Base-by-base conservation (phyloP, 2,888 invertebrate genomes). In the Diplazon laetatorius region DNA sequence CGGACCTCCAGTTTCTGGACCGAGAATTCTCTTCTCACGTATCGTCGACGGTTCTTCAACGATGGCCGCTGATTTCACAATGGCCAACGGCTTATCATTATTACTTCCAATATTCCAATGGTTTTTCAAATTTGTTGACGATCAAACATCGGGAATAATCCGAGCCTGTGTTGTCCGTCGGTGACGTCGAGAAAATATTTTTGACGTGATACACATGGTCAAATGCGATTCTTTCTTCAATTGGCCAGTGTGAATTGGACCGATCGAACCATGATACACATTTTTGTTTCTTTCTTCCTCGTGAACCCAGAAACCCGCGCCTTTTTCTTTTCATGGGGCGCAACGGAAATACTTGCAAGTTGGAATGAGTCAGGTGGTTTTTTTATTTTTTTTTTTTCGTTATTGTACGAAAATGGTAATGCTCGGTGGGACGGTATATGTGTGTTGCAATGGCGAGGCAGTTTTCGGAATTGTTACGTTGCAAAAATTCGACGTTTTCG, bases 391-490 rank as follows among this genome's bases (percentile, higher is more conserved):
- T 30, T 30, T 81, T 89, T 89, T 89, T 86, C 84, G 82, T 83
- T 84, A 85, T 87, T 86, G 86, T 88, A 85, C 83, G 83, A 85
- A 68, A 86, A 87, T 86, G 84, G 84, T 86, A 85, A 86, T 85
- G 84, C 81, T 55, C 1, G 50, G 52, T 69, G 60, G 81, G 78
- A 78, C 52, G 68, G 14, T 71, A 63, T 57, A 83, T 81, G 83
- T 81, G 84, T 85, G 70, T 69, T 74, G 72, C 71, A 69, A 80
- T 30, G 76, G 71, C 66, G 65, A 75, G 10, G 84, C 85, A 84
- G 86, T 88, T 89, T 88, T 84, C 77, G 85, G 85, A 84, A 87
- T 82, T 86, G 85, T 88, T 90, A 89, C 88, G 85, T 80, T 87
- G 89, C 89, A 89, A 82, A 88, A 89, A 87, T 60, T 50, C 25